These are phyloP conservation scores for Oreochromis spilurus DNA, from an alignment of 2,113 vertebrate genomes.

Conservation along the genomic window DNA sequence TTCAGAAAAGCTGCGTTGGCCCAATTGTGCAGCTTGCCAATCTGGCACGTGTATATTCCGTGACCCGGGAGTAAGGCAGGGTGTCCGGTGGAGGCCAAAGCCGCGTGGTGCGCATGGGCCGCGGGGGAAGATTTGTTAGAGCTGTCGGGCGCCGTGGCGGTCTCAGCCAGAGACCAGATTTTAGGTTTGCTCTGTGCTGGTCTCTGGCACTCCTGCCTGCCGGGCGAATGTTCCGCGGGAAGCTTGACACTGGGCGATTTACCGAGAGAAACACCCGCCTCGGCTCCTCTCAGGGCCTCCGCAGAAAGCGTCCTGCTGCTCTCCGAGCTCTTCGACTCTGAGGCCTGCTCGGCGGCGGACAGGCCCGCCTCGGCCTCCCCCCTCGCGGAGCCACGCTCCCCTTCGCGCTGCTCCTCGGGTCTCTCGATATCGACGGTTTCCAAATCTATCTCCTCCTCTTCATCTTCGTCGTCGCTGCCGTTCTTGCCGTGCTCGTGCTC, in stretches of 20 bases:
- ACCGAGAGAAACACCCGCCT: slow-evolving; percentile 72
- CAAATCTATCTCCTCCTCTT: slow-evolving; percentile 96
- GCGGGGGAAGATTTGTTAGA: slow-evolving; percentile 74
- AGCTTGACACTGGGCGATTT: slow-evolving; percentile 77
- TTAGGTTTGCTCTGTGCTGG: slow-evolving; percentile 89
- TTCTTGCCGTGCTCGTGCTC: slow-evolving; percentile 76
- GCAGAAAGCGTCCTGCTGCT: slow-evolving; percentile 75
- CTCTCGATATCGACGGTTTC: slow-evolving; percentile 97
- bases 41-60: slow-evolving; percentile 98
- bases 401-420: slow-evolving; percentile 83
- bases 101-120: slow-evolving; percentile 67
- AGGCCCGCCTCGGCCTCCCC: slow-evolving; percentile 77
- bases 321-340: slow-evolving; percentile 58
- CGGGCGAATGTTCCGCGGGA: slow-evolving; percentile 72
- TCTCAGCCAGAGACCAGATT: slow-evolving; percentile 99
- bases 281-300: slow-evolving; percentile 69
- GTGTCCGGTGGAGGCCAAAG: slow-evolving; percentile 75
- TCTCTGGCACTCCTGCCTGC: slow-evolving; percentile 79
- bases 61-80: slow-evolving; percentile 92
- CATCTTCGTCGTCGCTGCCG: slow-evolving; percentile 85
- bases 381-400: slow-evolving; percentile 67
- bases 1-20: slow-evolving; percentile 93
- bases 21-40: slow-evolving; percentile 98
- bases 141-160: slow-evolving; percentile 90
- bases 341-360: slow-evolving; percentile 64